Base-by-base conservation (phyloP, 2,888 invertebrate species). In the Dusona sp. region DNA sequence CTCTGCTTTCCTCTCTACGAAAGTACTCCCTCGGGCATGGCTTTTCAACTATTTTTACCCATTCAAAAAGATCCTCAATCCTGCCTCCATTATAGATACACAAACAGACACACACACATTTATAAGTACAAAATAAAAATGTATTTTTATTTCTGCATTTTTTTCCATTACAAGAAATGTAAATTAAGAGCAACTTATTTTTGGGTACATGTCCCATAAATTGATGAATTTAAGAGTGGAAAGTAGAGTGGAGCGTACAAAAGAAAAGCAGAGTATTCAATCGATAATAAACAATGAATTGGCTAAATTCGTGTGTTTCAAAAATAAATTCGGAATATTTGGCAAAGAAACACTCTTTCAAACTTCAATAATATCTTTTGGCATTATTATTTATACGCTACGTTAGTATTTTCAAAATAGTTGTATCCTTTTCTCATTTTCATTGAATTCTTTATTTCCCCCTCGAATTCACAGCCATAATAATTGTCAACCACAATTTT, bases 11-110 rank as follows among this genome's bases (percentile, higher is more conserved):
- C 51, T 67, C 67, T 67, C 67, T 33, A 57, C 61, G 45, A 64
- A 82, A 79, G 82, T 85, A 79, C 67, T 22, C 64, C 22, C 79
- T 72, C 48, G 57, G 64, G 73, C 67, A 75, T 64, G 77, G 25
- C 82, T 61, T 85, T 78, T 73, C 2, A 65, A 48, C 82, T 82
- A 85, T 85, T 78, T 79, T 79, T 85, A 82, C 48, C 38, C 64
- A 72, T 67, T 70, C 68, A 19, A 70, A 57, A 65, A 25, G 22
- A 51, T 29, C 11, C 75, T 45, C 38, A 48, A 65, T 70, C 48
- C 22, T 51, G 11, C n/a, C 33, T 29, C 51, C 3, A 29, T 72
- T 9, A 29, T 16, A 48, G 9, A 70, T n/a, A 22, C 6, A 42
- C 13, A 42, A 38, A 9, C 22, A 68, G 3, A 16, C 22, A 22